Conservation (phyloP, 2,888 invertebrate genomes). For the Apodemia mormo region DNA sequence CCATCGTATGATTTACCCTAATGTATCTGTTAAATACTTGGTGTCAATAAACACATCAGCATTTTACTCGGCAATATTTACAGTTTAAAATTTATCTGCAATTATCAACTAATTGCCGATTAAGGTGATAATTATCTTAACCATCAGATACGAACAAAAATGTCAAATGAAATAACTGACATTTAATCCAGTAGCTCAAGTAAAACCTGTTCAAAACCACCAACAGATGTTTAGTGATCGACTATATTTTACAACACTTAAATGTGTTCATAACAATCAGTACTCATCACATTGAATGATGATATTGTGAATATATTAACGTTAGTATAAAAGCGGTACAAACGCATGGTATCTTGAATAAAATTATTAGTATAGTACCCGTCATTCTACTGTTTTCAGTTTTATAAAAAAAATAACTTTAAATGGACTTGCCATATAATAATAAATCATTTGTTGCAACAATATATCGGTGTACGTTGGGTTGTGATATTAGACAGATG, state of each 20-base stretch:
- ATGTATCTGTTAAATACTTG: neutral
- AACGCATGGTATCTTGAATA: too few species aligned
- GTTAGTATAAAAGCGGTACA: too few species aligned
- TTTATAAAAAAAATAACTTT: too few species aligned
- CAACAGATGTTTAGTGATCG: slow-evolving; percentile 2
- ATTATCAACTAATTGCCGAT: slow-evolving; percentile 19
- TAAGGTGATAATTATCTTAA: slow-evolving; percentile 18
- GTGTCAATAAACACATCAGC: slow-evolving; percentile 17
- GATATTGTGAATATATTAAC: neutral
- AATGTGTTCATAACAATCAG: neutral
- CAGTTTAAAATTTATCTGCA: slow-evolving; percentile 9
- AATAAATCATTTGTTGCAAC: too few species aligned
- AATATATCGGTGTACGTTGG: too few species aligned
- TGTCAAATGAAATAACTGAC: slow-evolving; percentile 19
- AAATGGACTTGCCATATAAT: too few species aligned
- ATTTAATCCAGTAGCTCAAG: slow-evolving; percentile 13
- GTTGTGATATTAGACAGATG: too few species aligned
- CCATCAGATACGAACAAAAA: slow-evolving; percentile 4
- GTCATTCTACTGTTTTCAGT: too few species aligned
- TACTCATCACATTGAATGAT: neutral
- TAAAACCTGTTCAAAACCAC: neutral
- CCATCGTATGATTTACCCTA: neutral
- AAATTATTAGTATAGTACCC: too few species aligned
- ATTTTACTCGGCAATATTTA: slow-evolving; percentile 4
- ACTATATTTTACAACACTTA: neutral